Base-by-base conservation (phyloP, 2,888 invertebrate genomes). In the Drosophila antonietae region DNA sequence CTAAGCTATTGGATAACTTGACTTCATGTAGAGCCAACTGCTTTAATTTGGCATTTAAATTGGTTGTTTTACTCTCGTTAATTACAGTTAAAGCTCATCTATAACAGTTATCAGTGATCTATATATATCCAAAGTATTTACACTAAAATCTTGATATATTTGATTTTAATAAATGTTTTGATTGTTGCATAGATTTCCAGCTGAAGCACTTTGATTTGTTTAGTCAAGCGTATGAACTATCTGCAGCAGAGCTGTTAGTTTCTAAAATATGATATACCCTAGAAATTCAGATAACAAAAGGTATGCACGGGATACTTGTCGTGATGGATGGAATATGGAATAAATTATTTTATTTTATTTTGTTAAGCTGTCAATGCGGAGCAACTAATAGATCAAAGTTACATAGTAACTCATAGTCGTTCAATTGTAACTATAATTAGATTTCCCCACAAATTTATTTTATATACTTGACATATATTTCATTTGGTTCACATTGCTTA, bases 151-250 rank as follows among this genome's bases (percentile, higher is more conserved):
- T 43, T 18, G n/a, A n/a, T n/a, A 2, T 31, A 31, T 49, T 18
- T 51, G 33, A 18, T 51, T 51, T 51, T 18, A 51, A 18, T 33
- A 51, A 33, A 18, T 33, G 12, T 18, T 51, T 14, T 18, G 18
- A 9, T 6, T 33, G 2, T 3, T 49, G n/a, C 31, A 18, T 12
- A 12, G 18, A 33, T 49, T 18, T 18, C 18, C 12, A 33, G 6
- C 18, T 18, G 12, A 51, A 49, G 10, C 31, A 10, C 31, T 2
- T 49, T 31, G 49, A 49, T 51, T 33, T 51, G 51, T 18, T 51
- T 3, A 51, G 51, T 51, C 51, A 51, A 51, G 12, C 18, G 51
- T 2, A 33, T 33, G 18, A 51, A 3, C 51, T 51, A 51, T 49
- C 5, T n/a, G 2, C 2, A 14, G 33, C 14, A 20, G 18, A 51